Conservation (phyloP, 2,797 vertebrate genomes). For the Coregonus sp. region DNA sequence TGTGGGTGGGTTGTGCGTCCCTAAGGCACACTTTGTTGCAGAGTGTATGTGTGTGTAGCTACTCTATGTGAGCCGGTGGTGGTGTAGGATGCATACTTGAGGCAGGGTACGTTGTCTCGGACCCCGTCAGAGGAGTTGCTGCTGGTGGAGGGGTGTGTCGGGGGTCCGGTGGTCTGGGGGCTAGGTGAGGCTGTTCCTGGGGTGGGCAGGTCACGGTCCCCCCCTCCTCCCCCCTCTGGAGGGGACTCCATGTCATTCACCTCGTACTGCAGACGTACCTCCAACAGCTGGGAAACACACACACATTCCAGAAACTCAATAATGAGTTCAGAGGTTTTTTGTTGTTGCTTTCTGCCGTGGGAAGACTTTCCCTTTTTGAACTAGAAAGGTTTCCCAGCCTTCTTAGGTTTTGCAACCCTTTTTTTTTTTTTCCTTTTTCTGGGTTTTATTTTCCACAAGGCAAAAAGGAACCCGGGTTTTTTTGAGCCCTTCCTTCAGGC, state of each 20-base stretch:
- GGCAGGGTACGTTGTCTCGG: constrained; percentile 93
- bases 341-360: too few relatives aligned
- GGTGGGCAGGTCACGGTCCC: constrained; percentile 86
- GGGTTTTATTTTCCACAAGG: too few relatives aligned
- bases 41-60: constrained; percentile 27
- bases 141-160: constrained; percentile 93
- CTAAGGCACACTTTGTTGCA: too few relatives aligned
- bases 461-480: too few relatives aligned
- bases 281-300: constrained; percentile 81
- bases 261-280: constrained; percentile 93
- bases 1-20: not conserved
- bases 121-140: constrained; percentile 95
- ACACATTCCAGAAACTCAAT: not conserved
- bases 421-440: too few relatives aligned
- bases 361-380: too few relatives aligned
- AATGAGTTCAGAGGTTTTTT: not conserved
- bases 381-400: too few relatives aligned
- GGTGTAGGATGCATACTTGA: constrained; percentile 81
- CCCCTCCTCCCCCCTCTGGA: constrained; percentile 79
- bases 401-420: too few relatives aligned
- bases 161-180: constrained; percentile 85
- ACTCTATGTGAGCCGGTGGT: constrained; percentile 15
- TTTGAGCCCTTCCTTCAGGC: constrained; percentile 59
- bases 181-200: constrained; percentile 84
- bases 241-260: constrained; percentile 91